Percentiles rank a stretch among this genome's conserved stretches.
Evolutionary conservation across 1,140 invertebrate species (phyloP).

Genomic region (Scaptomyza graminum): DNA sequence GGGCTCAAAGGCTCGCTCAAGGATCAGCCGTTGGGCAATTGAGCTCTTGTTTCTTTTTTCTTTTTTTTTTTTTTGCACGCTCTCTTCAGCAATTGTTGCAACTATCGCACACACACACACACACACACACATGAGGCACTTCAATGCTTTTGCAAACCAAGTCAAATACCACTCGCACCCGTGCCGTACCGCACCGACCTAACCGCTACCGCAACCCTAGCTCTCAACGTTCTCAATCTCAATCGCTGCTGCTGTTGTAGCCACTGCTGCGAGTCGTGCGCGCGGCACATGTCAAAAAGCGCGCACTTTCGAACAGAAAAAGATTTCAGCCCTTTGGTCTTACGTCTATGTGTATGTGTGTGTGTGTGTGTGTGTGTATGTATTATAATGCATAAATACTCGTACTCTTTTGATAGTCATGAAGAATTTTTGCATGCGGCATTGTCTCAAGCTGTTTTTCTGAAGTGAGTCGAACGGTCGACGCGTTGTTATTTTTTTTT

Average conservation of each 20-base stretch:
- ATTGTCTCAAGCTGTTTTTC: constrained; percentile 76
- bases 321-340: constrained; percentile 32
- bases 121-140: constrained; percentile 13
- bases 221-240: not conserved
- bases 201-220: not conserved
- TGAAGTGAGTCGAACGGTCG: constrained; percentile 65
- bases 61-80: not conserved
- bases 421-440: constrained; percentile 69
- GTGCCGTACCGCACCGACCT: not conserved
- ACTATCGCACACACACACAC: constrained; percentile 25
- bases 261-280: constrained; percentile 50
- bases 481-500: constrained; percentile 22
- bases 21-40: constrained; percentile 43
- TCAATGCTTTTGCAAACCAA: constrained; percentile 38
- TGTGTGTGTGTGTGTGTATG: constrained; percentile 33
- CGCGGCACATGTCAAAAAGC: constrained; percentile 73
- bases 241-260: not conserved
- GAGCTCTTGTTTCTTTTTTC: constrained; percentile 4
- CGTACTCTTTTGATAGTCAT: constrained; percentile 25
- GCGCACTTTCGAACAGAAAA: constrained; percentile 52
- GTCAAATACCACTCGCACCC: constrained; percentile 24
- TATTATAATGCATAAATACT: constrained; percentile 52
- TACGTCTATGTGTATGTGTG: not conserved
- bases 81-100: constrained; percentile 43
- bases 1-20: constrained; percentile 22